Percentiles rank a stretch among this genome's conserved stretches.
These are phyloP conservation scores for Neolamprologus longior DNA, from an alignment of 2,113 vertebrate genomes.

Conservation along the genomic window DNA sequence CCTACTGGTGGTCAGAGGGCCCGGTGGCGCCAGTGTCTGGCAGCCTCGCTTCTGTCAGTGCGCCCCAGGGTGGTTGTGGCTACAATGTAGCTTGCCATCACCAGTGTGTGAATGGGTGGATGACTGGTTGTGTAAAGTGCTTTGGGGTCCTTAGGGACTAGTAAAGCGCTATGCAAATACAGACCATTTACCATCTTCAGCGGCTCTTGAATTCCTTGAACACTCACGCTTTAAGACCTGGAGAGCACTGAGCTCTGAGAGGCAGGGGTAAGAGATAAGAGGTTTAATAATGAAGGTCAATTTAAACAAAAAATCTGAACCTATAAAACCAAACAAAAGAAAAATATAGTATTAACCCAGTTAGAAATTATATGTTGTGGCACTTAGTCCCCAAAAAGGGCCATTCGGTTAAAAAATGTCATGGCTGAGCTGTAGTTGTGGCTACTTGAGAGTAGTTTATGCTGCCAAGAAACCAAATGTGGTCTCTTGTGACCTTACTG, in stretches of 20 bases:
- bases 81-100: not conserved
- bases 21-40: not conserved
- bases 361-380: not conserved
- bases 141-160: not conserved
- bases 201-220: not conserved
- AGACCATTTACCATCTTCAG: not conserved
- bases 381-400: not conserved
- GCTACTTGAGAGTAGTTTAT: not conserved
- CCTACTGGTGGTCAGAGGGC: not conserved
- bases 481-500: not conserved
- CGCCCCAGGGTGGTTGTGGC: rapidly evolving
- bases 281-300: not conserved
- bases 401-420: not conserved
- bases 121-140: not conserved
- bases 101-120: not conserved
- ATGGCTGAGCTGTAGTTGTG: not conserved
- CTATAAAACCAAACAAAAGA: not conserved
- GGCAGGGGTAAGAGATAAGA: not conserved
- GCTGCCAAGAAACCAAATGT: not conserved
- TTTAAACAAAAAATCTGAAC: not conserved
- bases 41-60: not conserved
- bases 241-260: not conserved
- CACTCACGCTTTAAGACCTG: not conserved
- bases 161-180: not conserved
- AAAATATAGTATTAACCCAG: not conserved